Percentiles rank a stretch among this genome's conserved stretches.
These are phyloP conservation scores for Aepyceros melampus DNA, from an alignment of 2,113 vertebrate genomes.

Conservation along the genomic window DNA sequence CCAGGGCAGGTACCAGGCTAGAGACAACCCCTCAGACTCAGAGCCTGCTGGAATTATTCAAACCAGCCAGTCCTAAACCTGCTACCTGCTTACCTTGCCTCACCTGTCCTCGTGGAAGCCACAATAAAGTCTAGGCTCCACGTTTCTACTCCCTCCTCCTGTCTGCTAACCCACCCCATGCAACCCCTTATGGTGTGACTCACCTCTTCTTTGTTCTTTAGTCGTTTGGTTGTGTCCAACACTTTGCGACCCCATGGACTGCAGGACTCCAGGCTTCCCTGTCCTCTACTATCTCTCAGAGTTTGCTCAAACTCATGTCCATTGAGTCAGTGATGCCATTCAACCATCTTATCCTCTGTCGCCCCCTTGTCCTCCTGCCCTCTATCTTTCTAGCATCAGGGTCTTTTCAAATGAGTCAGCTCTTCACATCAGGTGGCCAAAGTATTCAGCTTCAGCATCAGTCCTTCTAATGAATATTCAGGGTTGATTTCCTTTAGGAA, in stretches of 20 bases:
- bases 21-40: not conserved
- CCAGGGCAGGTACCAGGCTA: not conserved
- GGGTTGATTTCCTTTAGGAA: not conserved
- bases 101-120: not conserved
- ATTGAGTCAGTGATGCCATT: not conserved
- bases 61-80: not conserved
- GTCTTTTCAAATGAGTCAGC: not conserved
- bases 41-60: not conserved
- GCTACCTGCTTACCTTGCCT: not conserved
- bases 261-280: not conserved
- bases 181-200: accelerated
- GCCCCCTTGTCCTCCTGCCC: not conserved
- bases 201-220: not conserved
- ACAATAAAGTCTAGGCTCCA: accelerated
- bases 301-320: not conserved
- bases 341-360: not conserved
- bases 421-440: not conserved
- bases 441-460: not conserved
- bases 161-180: not conserved
- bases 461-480: not conserved
- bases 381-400: not conserved
- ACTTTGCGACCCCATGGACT: not conserved
- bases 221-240: not conserved
- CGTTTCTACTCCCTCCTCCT: not conserved
- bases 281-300: not conserved